Evolutionary conservation across 2,797 vertebrate species (phyloP).

Genomic region (Acrossocheilus fasciatus): DNA sequence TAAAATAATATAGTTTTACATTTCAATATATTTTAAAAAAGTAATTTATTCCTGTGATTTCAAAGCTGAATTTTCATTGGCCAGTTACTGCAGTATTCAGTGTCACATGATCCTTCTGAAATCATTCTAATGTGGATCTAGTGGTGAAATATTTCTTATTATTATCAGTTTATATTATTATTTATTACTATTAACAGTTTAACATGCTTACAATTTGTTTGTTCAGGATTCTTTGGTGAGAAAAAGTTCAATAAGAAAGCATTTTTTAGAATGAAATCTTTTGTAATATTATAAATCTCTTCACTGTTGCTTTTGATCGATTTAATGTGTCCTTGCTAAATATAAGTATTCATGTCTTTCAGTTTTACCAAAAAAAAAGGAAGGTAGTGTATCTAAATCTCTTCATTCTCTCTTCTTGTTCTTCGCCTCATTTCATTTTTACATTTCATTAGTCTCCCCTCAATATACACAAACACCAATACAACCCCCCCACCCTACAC

Average conservation of each 20-base stretch:
- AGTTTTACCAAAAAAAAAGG: neutral
- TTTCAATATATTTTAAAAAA: neutral
- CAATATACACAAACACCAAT: slow-evolving; percentile 23
- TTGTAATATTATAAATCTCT: neutral
- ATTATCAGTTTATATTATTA: neutral
- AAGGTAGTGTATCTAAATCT: neutral
- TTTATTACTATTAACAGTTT: neutral
- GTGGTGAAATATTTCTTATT: neutral
- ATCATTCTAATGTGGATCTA: neutral
- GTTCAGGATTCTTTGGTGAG: neutral
- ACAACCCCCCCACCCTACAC: neutral
- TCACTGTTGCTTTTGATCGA: neutral
- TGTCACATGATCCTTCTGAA: neutral
- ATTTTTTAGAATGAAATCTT: neutral
- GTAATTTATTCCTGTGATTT: neutral
- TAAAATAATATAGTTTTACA: neutral
- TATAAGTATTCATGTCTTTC: too few species aligned
- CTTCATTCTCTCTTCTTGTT: neutral
- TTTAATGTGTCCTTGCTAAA: neutral
- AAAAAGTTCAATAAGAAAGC: neutral
- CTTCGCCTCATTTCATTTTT: slow-evolving; percentile 19
- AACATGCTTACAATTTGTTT: neutral
- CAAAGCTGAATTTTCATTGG: neutral
- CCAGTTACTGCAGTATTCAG: too few species aligned
- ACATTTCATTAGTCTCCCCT: slow-evolving; percentile 27